A percentile compares a stretch with the other conserved stretches of the same genome.
Evolutionary conservation across 2,797 vertebrate genomes (phyloP).

Genomic region (Megalops cyprinoides): DNA sequence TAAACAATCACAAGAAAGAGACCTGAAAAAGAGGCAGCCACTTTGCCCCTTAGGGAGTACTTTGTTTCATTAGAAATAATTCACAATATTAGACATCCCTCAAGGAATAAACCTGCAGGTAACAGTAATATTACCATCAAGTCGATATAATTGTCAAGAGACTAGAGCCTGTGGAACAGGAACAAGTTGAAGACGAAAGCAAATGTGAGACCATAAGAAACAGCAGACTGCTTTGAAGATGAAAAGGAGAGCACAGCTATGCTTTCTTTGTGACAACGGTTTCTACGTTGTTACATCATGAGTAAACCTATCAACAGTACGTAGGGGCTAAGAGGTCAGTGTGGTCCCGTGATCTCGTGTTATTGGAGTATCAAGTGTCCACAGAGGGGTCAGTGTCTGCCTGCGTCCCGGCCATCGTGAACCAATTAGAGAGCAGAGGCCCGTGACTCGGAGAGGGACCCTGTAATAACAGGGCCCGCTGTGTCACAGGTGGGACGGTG

Average conservation of each 20-base stretch:
- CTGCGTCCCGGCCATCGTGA: not conserved
- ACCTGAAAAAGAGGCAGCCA: not conserved
- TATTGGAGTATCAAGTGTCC: not conserved
- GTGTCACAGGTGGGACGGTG: conserved; percentile 4
- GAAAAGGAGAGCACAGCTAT: not conserved
- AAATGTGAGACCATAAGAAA: not conserved
- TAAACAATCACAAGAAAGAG: not conserved
- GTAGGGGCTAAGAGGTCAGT: not conserved
- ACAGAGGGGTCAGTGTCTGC: not conserved
- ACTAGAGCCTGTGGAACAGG: not conserved
- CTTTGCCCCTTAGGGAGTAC: no score
- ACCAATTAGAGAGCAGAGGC: conserved; percentile 14
- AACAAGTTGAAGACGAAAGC: not conserved
- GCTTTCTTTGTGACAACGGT: not conserved
- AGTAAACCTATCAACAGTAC: not conserved
- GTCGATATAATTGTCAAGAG: no score
- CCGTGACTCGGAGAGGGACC: not conserved
- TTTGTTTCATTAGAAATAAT: not conserved
- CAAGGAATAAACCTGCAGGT: no score
- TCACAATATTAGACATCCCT: no score
- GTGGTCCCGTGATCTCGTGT: not conserved
- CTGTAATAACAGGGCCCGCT: not conserved
- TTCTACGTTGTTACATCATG: not conserved
- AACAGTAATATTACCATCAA: no score
- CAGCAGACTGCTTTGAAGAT: not conserved